phyloP scores from a whole-genome alignment of 2,797 vertebrate species.

The Agapornis canus region DNA sequence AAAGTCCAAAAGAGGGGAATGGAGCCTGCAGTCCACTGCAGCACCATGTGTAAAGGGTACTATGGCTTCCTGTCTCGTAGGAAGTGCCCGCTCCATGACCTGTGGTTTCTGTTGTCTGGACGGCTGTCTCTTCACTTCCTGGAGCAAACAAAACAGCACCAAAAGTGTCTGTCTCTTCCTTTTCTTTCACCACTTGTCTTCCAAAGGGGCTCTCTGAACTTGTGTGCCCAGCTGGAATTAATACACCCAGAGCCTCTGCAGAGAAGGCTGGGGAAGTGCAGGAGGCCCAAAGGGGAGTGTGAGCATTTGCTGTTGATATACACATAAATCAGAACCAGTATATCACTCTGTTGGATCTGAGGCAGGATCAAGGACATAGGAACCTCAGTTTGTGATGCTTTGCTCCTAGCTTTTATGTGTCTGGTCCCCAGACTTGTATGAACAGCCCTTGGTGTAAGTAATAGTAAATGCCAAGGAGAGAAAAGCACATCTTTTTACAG shows the following conservation, averaged over 20 bases:
- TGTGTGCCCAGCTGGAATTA: background rate
- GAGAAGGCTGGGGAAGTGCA: background rate
- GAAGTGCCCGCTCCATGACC: constrained; percentile 13
- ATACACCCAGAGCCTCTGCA: background rate
- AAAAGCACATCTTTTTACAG: background rate
- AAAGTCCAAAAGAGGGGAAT: background rate
- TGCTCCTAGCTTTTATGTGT: background rate
- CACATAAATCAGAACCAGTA: background rate
- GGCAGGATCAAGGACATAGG: background rate
- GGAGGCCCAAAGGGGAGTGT: background rate
- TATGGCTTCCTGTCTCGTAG: constrained; percentile 24
- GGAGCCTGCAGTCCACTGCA: background rate
- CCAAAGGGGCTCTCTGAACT: background rate
- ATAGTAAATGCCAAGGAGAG: background rate
- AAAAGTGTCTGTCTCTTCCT: background rate
- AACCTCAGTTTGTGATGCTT: background rate
- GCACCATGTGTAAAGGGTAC: background rate
- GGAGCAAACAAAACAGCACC: constrained; percentile 36
- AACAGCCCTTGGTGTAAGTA: background rate
- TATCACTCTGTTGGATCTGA: background rate
- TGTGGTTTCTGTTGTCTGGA: constrained; percentile 44
- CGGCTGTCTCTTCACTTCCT: constrained; percentile 66
- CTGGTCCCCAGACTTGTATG: background rate
- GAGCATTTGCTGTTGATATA: background rate
- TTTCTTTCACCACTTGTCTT: background rate